A percentile compares a stretch with the other conserved stretches of the same genome.
Conservation (phyloP, 2,113 vertebrate genomes). For the Cavia aperea region DNA sequence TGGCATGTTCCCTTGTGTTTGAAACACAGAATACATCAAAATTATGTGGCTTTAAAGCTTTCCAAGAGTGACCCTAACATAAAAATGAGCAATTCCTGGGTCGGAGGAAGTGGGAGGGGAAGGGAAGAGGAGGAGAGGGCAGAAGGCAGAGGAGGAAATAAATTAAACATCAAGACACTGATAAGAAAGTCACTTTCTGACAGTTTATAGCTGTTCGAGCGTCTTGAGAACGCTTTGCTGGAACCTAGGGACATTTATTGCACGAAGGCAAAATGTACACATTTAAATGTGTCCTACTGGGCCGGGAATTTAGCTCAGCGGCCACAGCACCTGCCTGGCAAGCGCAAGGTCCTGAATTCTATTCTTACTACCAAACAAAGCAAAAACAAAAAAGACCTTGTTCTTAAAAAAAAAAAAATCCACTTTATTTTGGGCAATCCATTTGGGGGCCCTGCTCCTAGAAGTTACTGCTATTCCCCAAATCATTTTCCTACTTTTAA, state of each 20-base stretch:
- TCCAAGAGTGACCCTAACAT: background rate
- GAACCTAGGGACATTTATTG: background rate
- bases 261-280: background rate
- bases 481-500: too few relatives aligned
- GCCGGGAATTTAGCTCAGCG: too few relatives aligned
- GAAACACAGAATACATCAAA: background rate
- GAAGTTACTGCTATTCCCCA: too few relatives aligned
- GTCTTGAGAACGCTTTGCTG: background rate
- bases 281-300: conserved; percentile 37
- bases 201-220: background rate
- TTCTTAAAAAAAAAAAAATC: too few relatives aligned
- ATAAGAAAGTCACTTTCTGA: background rate
- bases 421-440: too few relatives aligned
- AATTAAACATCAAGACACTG: background rate
- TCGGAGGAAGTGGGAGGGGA: background rate
- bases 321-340: too few relatives aligned
- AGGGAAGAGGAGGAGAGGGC: background rate
- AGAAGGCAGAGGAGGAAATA: background rate
- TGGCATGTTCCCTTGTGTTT: background rate
- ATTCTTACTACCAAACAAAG: too few relatives aligned
- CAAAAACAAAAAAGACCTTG: too few relatives aligned
- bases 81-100: background rate
- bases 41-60: background rate
- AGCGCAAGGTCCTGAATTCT: too few relatives aligned
- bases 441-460: too few relatives aligned